Evolutionary conservation across 2,113 vertebrate species (phyloP).

Genomic region (Laterallus jamaicensis): DNA sequence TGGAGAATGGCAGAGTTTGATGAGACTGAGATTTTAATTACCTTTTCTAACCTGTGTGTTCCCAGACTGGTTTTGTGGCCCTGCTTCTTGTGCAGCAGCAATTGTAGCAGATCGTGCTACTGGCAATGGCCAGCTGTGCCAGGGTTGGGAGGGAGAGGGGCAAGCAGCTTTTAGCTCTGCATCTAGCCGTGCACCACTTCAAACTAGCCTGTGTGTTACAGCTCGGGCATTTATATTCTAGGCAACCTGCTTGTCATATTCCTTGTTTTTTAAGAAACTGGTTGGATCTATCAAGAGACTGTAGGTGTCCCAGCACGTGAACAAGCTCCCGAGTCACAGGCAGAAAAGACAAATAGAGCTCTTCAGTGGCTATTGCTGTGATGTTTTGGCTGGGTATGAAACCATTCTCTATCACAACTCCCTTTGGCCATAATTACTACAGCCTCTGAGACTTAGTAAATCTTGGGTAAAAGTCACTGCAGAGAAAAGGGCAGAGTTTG

Average conservation of each 20-base stretch:
- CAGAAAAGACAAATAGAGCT: neutral
- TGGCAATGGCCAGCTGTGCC: neutral
- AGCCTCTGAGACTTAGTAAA: constrained; percentile 1
- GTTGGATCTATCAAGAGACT: neutral
- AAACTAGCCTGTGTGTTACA: neutral
- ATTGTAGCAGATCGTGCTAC: neutral
- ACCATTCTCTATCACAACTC: neutral
- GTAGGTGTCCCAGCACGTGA: neutral
- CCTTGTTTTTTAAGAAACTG: neutral
- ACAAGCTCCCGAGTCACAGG: neutral
- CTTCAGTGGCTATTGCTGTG: neutral
- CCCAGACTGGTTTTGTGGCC: neutral
- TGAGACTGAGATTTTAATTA: neutral
- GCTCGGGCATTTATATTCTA: neutral
- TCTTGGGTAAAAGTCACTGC: constrained; percentile 33
- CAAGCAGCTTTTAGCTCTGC: neutral
- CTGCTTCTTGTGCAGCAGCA: neutral
- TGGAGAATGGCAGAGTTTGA: neutral
- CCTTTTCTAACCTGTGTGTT: neutral
- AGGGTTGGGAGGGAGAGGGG: neutral
- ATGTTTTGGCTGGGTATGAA: neutral
- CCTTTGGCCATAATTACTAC: constrained; percentile 5
- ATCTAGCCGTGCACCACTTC: neutral
- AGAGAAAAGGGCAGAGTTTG: neutral
- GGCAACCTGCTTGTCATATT: neutral